phyloP scores from a whole-genome alignment of 2,888 invertebrate genomes.

The Lycia hirtaria region DNA sequence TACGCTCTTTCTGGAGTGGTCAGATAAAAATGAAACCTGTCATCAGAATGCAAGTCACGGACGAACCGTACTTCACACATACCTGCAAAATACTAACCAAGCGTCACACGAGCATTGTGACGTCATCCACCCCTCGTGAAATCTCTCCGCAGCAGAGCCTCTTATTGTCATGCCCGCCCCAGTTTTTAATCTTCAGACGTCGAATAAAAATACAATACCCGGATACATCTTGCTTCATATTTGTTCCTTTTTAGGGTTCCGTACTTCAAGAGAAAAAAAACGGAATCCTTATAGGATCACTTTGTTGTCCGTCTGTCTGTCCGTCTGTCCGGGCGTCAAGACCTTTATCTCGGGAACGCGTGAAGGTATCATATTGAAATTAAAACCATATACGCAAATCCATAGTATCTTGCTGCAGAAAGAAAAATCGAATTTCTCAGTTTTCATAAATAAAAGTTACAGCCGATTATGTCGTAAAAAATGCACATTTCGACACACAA shows the following conservation, averaged over 20 bases:
- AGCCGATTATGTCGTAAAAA: too few species aligned
- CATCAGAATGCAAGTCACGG: slow-evolving; percentile 1
- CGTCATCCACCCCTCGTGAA: slow-evolving; percentile 60
- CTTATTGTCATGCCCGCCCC: slow-evolving; percentile 75
- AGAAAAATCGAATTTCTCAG: too few species aligned
- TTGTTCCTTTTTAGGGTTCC: slow-evolving; percentile 73
- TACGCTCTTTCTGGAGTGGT: background rate
- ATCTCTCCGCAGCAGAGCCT: slow-evolving; percentile 58
- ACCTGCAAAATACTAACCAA: slow-evolving; percentile 52
- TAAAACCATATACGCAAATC: too few species aligned
- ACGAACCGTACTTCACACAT: background rate
- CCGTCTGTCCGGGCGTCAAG: too few species aligned
- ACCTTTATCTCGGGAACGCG: too few species aligned
- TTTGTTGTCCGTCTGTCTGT: too few species aligned
- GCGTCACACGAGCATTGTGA: slow-evolving; percentile 69
- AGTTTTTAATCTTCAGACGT: slow-evolving; percentile 81
- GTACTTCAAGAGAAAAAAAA: too few species aligned
- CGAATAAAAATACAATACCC: slow-evolving; percentile 78
- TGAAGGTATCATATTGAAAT: too few species aligned
- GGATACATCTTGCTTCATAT: slow-evolving; percentile 68
- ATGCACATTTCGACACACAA: too few species aligned
- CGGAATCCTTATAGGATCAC: too few species aligned
- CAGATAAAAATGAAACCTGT: background rate
- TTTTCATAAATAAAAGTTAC: too few species aligned
- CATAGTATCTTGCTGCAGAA: too few species aligned